phyloP scores from a whole-genome alignment of 2,888 invertebrate species.

The Aethes cnicana region DNA sequence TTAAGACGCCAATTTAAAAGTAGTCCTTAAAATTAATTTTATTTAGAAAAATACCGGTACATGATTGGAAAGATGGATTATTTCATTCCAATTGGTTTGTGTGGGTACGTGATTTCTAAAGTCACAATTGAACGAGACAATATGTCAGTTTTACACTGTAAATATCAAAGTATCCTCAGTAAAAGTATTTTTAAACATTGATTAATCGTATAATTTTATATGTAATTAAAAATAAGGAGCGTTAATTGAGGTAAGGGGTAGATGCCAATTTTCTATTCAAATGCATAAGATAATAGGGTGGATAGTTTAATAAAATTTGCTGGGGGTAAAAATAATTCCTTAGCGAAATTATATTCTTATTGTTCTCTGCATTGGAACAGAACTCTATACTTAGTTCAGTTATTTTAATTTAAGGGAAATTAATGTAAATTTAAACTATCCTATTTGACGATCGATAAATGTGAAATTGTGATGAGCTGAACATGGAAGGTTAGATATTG shows the following conservation, averaged over 20 bases:
- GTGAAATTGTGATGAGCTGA: too few relatives aligned
- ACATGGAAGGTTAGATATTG: too few relatives aligned
- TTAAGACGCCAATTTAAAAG: too few relatives aligned
- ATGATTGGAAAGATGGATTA: background rate
- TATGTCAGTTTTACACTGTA: constrained; percentile 2
- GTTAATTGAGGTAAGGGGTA: background rate
- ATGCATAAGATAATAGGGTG: background rate
- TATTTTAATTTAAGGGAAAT: too few relatives aligned
- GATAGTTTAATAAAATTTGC: background rate
- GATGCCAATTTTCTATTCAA: constrained; percentile 3
- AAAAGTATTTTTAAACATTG: background rate
- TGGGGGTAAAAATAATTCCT: too few relatives aligned
- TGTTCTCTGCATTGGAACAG: too few relatives aligned
- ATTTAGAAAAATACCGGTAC: background rate
- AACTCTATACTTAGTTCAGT: too few relatives aligned
- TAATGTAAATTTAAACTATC: too few relatives aligned
- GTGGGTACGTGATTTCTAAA: background rate
- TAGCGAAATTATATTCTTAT: too few relatives aligned
- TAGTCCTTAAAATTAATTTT: background rate
- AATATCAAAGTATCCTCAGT: background rate
- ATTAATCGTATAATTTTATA: background rate
- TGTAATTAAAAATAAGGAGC: background rate
- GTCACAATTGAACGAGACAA: constrained; percentile 7
- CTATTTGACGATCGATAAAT: too few relatives aligned
- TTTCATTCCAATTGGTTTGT: background rate